Evolutionary conservation across 2,888 invertebrate species (phyloP).

Genomic region (Macaria liturata): DNA sequence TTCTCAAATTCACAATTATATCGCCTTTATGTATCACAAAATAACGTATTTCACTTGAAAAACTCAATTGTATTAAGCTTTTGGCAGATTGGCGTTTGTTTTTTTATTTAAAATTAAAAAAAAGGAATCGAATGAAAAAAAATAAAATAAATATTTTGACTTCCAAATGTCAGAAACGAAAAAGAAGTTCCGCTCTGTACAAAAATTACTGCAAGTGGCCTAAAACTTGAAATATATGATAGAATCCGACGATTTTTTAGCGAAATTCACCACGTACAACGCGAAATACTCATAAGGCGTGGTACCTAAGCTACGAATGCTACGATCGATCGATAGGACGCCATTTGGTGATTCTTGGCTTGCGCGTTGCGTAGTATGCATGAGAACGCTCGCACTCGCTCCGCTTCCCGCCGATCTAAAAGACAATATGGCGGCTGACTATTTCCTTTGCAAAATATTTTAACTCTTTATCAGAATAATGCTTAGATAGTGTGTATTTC

Average conservation of each 20-base stretch:
- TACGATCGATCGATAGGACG: constrained; percentile 36
- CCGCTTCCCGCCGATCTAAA: no score
- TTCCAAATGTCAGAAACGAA: constrained; percentile 17
- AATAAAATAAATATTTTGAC: constrained; percentile 43
- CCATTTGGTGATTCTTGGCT: constrained; percentile 46
- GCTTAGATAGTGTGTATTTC: no score
- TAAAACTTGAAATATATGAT: not conserved
- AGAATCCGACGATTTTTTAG: constrained; percentile 13
- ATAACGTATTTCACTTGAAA: constrained; percentile 31
- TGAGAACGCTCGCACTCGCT: no score
- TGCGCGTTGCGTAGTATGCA: not conserved
- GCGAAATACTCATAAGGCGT: constrained; percentile 29
- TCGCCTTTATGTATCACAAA: constrained; percentile 20
- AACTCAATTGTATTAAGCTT: constrained; percentile 31
- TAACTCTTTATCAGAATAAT: no score
- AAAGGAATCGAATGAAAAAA: constrained; percentile 49
- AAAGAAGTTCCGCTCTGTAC: constrained; percentile 14
- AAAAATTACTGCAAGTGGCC: not conserved
- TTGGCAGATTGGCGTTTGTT: constrained; percentile 67
- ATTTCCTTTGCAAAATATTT: no score
- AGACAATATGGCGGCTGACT: no score
- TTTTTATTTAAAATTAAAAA: constrained; percentile 66
- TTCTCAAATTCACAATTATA: constrained; percentile 16
- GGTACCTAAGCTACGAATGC: no score
- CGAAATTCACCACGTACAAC: constrained; percentile 2